Evolutionary conservation across 2,113 vertebrate species (phyloP).

Genomic region (Oncorhynchus nerka): DNA sequence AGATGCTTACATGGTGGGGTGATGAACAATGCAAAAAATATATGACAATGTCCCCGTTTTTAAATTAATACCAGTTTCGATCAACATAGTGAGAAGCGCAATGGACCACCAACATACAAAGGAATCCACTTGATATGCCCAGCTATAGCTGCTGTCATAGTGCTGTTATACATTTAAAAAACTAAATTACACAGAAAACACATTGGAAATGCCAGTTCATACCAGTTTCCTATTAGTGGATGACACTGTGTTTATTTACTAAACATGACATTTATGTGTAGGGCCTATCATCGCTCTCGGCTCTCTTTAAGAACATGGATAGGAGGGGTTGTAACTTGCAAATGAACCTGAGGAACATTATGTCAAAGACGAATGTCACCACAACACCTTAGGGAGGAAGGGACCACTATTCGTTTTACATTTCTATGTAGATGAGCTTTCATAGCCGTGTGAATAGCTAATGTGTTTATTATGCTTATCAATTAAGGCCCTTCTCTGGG

Average conservation of each 20-base stretch:
- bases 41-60: background rate
- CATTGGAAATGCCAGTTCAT: background rate
- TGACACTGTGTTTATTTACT: background rate
- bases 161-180: no score
- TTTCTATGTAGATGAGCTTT: constrained; percentile 39
- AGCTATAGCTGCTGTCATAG: no score
- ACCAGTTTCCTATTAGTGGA: background rate
- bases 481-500: constrained; percentile 53
- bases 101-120: no score
- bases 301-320: no score
- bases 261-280: background rate
- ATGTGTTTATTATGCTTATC: constrained; percentile 57
- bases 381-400: background rate
- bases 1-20: constrained; percentile 35
- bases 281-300: background rate
- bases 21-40: constrained; percentile 39
- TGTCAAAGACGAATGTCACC: background rate
- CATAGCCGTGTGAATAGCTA: constrained; percentile 43
- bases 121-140: no score
- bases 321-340: background rate
- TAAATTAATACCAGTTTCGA: background rate
- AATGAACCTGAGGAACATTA: no score
- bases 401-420: background rate
- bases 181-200: background rate
- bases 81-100: no score